Percentiles rank a stretch among this genome's conserved stretches.
Evolutionary conservation across 2,113 vertebrate genomes (phyloP).

Genomic region (Phoenicopterus ruber): DNA sequence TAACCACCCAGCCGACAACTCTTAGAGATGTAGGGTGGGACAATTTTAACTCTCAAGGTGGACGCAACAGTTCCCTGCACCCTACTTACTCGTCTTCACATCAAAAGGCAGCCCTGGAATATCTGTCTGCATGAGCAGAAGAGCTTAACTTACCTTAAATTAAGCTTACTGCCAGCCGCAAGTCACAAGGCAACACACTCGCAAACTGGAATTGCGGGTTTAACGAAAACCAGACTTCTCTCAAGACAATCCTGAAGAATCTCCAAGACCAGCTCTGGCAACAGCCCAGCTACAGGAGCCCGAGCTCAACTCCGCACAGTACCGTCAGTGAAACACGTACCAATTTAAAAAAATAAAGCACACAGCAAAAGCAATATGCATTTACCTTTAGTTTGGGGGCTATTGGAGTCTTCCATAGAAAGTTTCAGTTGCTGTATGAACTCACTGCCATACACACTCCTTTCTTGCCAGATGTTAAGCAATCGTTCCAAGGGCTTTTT

Average conservation of each 20-base stretch:
- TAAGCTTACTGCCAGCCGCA: not conserved
- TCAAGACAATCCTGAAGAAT: not conserved
- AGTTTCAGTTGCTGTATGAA: constrained; percentile 97
- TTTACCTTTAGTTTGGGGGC: constrained; percentile 88
- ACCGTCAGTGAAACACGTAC: not conserved
- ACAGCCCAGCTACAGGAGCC: not conserved
- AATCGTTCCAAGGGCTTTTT: constrained; percentile 94
- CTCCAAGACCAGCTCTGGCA: not conserved
- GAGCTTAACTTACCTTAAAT: not conserved
- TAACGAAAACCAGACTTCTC: not conserved
- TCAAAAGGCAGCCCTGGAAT: not conserved
- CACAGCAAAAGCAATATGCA: not conserved
- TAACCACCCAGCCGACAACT: not conserved
- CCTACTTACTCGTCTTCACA: too few species aligned
- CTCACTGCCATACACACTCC: constrained; percentile 89
- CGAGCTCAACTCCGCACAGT: not conserved
- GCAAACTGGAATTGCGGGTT: not conserved
- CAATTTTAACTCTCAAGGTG: not conserved
- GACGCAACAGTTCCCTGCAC: not conserved
- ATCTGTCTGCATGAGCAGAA: not conserved
- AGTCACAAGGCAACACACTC: not conserved
- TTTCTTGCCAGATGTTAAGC: constrained; percentile 98
- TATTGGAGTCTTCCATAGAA: constrained; percentile 93
- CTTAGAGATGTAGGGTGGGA: not conserved
- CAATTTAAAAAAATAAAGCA: not conserved